Evolutionary conservation across 1,140 invertebrate species (phyloP).

Genomic region (Mizuhopecten yessoensis): DNA sequence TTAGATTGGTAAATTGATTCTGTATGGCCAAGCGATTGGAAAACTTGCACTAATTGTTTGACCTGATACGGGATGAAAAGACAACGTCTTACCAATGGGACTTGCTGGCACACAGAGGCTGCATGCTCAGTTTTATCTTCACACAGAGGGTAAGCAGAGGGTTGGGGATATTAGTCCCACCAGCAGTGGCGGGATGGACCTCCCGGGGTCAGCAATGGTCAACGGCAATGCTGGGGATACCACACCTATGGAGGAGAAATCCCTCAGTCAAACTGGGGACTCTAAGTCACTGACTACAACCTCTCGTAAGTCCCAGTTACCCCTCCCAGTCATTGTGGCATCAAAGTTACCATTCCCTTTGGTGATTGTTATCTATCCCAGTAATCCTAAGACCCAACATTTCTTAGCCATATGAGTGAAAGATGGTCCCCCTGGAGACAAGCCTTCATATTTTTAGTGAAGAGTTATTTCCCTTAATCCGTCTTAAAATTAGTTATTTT

Average conservation of each 20-base stretch:
- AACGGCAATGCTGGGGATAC: slow-evolving; percentile 39
- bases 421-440: too few relatives aligned
- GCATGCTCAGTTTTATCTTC: slow-evolving; percentile 44
- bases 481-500: too few relatives aligned
- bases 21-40: too few relatives aligned
- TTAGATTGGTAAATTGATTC: too few relatives aligned
- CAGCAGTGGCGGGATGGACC: slow-evolving; percentile 54
- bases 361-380: too few relatives aligned
- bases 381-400: too few relatives aligned
- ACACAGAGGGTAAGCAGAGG: slow-evolving; percentile 42
- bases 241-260: slow-evolving; percentile 46
- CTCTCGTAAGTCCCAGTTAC: slow-evolving; percentile 51
- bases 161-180: slow-evolving; percentile 56
- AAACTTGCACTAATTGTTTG: too few relatives aligned
- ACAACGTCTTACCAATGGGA: background rate
- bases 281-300: slow-evolving; percentile 49
- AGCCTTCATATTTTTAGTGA: too few relatives aligned
- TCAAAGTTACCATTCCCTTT: too few relatives aligned
- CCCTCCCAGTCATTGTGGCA: background rate
- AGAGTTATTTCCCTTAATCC: too few relatives aligned
- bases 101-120: background rate
- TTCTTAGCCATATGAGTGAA: too few relatives aligned
- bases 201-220: background rate
- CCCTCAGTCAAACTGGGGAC: slow-evolving; percentile 6
- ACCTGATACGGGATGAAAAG: background rate